A percentile compares a stretch with the other conserved stretches of the same genome.
Evolutionary conservation across 2,113 vertebrate genomes (phyloP).

Genomic region (Stigmatopora nigra): DNA sequence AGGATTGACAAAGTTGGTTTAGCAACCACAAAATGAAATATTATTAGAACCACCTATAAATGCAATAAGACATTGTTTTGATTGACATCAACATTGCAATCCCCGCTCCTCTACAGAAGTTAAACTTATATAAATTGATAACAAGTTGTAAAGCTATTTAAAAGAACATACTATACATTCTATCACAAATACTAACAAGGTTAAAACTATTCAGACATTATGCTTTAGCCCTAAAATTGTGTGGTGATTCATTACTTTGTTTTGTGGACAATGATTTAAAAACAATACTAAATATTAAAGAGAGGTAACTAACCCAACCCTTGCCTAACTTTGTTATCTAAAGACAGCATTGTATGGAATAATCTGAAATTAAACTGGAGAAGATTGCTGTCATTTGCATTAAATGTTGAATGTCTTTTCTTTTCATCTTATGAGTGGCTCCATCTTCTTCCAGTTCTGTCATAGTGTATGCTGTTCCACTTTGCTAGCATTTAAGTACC

Average conservation of each 20-base stretch:
- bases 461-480: slow-evolving; percentile 8
- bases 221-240: background rate
- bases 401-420: slow-evolving; percentile 27
- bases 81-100: background rate
- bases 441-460: slow-evolving; percentile 2
- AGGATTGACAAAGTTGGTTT: background rate
- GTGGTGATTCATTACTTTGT: background rate
- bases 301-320: too few species aligned
- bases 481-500: slow-evolving; percentile 30
- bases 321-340: slow-evolving; percentile 14
- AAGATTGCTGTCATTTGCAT: slow-evolving; percentile 41
- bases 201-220: background rate
- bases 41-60: background rate
- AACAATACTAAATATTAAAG: background rate
- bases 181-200: too few species aligned
- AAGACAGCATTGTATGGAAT: slow-evolving; percentile 18
- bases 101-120: too few species aligned
- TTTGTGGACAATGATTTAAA: background rate
- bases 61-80: background rate
- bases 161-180: too few species aligned
- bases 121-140: too few species aligned
- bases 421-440: slow-evolving; percentile 5
- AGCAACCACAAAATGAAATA: background rate
- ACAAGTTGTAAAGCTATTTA: too few species aligned
- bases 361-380: slow-evolving; percentile 47